Conservation (phyloP, 2,797 vertebrate species). For the Erethizon dorsatum region DNA sequence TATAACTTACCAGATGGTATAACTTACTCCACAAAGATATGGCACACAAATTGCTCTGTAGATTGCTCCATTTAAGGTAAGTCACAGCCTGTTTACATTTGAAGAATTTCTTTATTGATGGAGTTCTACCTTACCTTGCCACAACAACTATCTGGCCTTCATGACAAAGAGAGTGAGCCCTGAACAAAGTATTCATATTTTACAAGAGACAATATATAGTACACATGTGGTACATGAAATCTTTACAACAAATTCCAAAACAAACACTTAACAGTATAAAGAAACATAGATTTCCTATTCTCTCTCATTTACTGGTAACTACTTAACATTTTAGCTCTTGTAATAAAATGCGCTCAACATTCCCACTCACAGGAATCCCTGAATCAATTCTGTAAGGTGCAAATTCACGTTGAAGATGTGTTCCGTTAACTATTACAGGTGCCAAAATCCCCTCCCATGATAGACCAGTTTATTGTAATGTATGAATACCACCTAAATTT, state of each 20-base stretch:
- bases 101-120: constrained; percentile 81
- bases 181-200: constrained; percentile 73
- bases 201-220: constrained; percentile 76
- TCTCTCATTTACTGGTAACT: constrained; percentile 37
- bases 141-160: constrained; percentile 69
- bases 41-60: neutral
- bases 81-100: constrained; percentile 64
- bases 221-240: constrained; percentile 64
- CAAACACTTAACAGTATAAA: constrained; percentile 71
- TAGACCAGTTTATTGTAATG: constrained; percentile 31
- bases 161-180: constrained; percentile 61
- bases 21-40: constrained; percentile 27
- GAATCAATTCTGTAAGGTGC: constrained; percentile 72
- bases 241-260: constrained; percentile 75
- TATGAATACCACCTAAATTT: constrained; percentile 63
- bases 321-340: constrained; percentile 67
- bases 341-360: constrained; percentile 65
- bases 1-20: neutral
- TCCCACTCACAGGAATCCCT: constrained; percentile 70
- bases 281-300: constrained; percentile 52
- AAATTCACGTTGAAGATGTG: constrained; percentile 67
- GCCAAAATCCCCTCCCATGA: constrained; percentile 3
- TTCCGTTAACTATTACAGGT: constrained; percentile 57
- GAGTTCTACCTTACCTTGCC: constrained; percentile 63
- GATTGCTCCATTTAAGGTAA: constrained; percentile 52